Conservation (phyloP, 2,113 vertebrate species). For the Chaetodon auriga region DNA sequence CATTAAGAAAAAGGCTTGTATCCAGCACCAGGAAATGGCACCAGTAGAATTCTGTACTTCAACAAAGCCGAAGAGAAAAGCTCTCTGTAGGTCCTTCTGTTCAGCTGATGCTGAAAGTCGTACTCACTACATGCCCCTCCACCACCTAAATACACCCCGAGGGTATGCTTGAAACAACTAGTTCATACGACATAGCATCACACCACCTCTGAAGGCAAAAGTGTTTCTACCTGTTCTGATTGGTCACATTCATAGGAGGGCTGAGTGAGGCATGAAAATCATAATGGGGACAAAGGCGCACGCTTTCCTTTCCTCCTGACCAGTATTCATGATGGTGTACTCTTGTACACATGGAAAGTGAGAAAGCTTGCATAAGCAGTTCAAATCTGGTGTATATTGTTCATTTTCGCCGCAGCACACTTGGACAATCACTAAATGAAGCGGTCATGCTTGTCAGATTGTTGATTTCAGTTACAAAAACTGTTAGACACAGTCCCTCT, state of each 20-base stretch:
- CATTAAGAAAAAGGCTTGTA: slow-evolving; percentile 1
- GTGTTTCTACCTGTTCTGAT: not conserved
- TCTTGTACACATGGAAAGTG: not conserved
- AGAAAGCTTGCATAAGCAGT: not conserved
- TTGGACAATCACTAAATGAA: not conserved
- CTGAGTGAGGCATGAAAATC: too few relatives aligned
- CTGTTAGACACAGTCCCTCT: not conserved
- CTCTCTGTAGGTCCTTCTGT: not conserved
- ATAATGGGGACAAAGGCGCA: not conserved
- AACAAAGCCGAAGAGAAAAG: not conserved
- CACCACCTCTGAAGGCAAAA: not conserved
- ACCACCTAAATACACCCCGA: not conserved
- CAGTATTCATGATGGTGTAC: not conserved
- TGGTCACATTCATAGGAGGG: not conserved
- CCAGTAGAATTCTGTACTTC: not conserved
- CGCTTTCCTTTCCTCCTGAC: not conserved
- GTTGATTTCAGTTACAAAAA: not conserved
- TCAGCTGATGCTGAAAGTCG: not conserved
- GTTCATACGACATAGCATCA: not conserved
- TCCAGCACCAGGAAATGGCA: not conserved
- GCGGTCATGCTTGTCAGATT: not conserved
- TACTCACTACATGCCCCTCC: not conserved
- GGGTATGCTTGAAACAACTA: not conserved
- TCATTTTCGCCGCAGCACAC: not conserved
- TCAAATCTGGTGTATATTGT: not conserved